phyloP scores from a whole-genome alignment of 2,888 invertebrate genomes.

The Zaprionus lineosus region DNA sequence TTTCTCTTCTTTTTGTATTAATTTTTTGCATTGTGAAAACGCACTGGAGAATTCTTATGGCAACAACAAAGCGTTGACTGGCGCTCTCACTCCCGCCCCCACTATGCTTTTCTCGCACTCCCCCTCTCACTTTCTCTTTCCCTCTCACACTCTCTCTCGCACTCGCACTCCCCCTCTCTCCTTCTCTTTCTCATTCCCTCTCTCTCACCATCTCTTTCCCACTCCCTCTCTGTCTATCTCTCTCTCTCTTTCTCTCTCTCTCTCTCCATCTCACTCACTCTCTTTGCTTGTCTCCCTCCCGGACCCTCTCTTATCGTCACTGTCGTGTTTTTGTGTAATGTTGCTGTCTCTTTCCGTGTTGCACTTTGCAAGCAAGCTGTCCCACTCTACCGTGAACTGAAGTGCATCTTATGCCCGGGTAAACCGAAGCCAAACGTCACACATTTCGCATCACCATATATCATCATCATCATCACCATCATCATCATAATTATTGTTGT shows the following conservation, averaged over 20 bases:
- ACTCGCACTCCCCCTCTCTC: not conserved
- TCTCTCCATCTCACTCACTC: not conserved
- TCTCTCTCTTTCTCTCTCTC: not conserved
- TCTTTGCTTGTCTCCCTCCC: not conserved
- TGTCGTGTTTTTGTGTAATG: not conserved
- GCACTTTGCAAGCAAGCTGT: constrained; percentile 11
- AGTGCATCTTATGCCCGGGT: constrained; percentile 7
- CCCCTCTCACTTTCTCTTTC: not conserved
- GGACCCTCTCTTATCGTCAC: not conserved
- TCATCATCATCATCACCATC: constrained; percentile 22
- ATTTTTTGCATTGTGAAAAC: no score
- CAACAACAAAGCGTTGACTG: no score
- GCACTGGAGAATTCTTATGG: no score
- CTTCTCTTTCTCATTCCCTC: not conserved
- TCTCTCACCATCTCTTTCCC: not conserved
- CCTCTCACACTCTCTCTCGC: not conserved
- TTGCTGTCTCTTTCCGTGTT: not conserved
- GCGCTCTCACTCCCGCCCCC: not conserved
- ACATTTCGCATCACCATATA: constrained; percentile 3
- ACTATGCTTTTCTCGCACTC: not conserved
- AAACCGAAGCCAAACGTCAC: not conserved
- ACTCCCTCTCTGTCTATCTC: not conserved
- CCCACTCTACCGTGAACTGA: constrained; percentile 10
- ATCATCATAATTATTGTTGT: constrained; percentile 11
- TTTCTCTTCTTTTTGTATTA: no score